Evolutionary conservation across 2,113 vertebrate species (phyloP).

Genomic region (Gobiocypris rarus): DNA sequence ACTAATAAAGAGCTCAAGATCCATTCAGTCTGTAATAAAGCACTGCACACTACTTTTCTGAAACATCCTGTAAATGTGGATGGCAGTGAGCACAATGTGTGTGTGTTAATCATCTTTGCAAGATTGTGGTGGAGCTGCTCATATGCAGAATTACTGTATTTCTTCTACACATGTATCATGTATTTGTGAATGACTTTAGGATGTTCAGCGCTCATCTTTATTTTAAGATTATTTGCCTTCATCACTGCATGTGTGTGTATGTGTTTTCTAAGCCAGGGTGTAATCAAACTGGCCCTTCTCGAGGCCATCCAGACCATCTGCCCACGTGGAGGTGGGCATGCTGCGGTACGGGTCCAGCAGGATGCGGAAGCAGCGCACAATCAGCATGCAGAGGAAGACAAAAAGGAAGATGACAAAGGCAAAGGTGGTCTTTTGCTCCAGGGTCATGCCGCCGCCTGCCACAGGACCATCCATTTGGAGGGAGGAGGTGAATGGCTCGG

Average conservation of each 20-base stretch:
- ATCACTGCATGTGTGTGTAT: neutral
- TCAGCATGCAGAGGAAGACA: conserved; percentile 84
- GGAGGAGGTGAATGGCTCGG: conserved; percentile 74
- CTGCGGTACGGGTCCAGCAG: conserved; percentile 83
- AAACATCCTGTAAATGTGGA: conserved; percentile 29
- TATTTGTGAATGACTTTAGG: neutral
- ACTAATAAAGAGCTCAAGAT: neutral
- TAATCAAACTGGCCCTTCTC: conserved; percentile 87
- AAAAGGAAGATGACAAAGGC: conserved; percentile 84
- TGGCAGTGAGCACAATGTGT: neutral
- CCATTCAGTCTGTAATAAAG: conserved; percentile 16
- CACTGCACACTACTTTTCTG: conserved; percentile 27
- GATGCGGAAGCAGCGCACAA: conserved; percentile 83
- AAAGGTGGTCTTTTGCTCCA: conserved; percentile 86
- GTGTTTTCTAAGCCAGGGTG: conserved; percentile 68
- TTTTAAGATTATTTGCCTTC: neutral
- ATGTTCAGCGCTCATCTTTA: neutral
- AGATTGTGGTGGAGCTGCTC: neutral
- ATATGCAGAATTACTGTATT: neutral
- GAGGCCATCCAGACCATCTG: conserved; percentile 82
- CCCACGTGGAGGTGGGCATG: conserved; percentile 85
- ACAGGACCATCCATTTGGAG: conserved; percentile 66
- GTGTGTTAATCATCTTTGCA: neutral
- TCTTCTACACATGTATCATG: conserved; percentile 14
- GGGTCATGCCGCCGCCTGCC: conserved; percentile 73